A percentile compares a stretch with the other conserved stretches of the same genome.
These are phyloP conservation scores for Propsilocerus akamusi DNA, from an alignment of 1,140 invertebrate genomes.

Conservation along the genomic window DNA sequence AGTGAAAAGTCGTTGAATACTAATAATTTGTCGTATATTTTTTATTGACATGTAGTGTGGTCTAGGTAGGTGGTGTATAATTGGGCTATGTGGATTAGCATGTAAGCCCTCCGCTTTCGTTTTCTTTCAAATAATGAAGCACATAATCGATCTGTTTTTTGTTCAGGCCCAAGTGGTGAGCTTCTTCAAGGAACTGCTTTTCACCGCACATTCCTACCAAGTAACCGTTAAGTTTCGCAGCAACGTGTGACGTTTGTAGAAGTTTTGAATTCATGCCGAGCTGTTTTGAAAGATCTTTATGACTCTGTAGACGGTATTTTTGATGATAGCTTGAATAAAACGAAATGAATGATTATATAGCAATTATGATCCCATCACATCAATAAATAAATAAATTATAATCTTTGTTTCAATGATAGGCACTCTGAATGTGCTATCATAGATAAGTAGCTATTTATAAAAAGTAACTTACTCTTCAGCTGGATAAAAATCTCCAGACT, in stretches of 20 bases:
- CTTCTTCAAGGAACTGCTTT: slow-evolving; percentile 52
- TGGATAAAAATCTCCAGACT: slow-evolving; percentile 57
- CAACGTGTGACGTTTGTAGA: slow-evolving; percentile 61
- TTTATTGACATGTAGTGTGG: too few relatives aligned
- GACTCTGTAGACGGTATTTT: slow-evolving; percentile 72
- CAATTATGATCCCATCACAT: too few relatives aligned
- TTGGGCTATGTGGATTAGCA: too few relatives aligned
- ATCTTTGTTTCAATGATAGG: not conserved
- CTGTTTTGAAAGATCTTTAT: slow-evolving; percentile 49
- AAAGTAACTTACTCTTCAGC: slow-evolving; percentile 66
- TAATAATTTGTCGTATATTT: too few relatives aligned
- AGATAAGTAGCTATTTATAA: not conserved
- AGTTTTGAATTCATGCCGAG: slow-evolving; percentile 39
- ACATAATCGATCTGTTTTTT: slow-evolving; percentile 62
- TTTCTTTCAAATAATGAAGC: slow-evolving; percentile 43
- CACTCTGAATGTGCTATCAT: not conserved
- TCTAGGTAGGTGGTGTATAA: too few relatives aligned
- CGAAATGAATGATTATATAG: slow-evolving; percentile 6
- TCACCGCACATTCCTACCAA: slow-evolving; percentile 58
- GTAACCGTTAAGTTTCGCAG: slow-evolving; percentile 76
- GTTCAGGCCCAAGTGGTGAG: slow-evolving; percentile 42
- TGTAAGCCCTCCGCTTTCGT: too few relatives aligned
- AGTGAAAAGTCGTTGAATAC: too few relatives aligned
- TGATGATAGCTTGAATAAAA: slow-evolving; percentile 82
- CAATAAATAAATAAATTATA: too few relatives aligned